Conservation (phyloP, 2,113 vertebrate species). For the Acrocephalus arundinaceus region DNA sequence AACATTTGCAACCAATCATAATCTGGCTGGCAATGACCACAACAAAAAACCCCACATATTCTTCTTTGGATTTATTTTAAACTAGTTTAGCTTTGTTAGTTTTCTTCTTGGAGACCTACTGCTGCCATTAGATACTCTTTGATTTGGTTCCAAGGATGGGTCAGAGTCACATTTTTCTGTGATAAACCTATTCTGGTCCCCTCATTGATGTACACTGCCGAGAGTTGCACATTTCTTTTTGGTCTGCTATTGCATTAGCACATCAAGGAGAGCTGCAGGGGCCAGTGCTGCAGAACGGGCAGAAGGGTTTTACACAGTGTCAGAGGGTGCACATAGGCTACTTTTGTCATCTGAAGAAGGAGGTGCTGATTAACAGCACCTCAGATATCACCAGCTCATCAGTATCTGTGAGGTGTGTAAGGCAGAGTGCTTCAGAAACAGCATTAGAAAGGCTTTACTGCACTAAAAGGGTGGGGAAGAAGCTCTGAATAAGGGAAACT, state of each 20-base stretch:
- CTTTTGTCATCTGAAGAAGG: background rate
- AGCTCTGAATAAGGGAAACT: background rate
- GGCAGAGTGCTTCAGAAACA: background rate
- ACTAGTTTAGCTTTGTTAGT: background rate
- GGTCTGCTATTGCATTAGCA: background rate
- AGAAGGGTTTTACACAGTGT: background rate
- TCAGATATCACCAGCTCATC: background rate
- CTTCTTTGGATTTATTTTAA: conserved; percentile 38
- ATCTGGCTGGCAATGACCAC: background rate
- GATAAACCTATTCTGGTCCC: conserved; percentile 22
- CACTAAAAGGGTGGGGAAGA: background rate
- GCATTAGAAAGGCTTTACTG: background rate
- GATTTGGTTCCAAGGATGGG: conserved; percentile 50
- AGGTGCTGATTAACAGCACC: background rate
- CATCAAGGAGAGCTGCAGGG: background rate
- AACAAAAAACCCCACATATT: background rate
- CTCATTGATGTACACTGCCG: background rate
- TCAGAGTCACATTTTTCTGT: conserved; percentile 27
- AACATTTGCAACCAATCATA: conserved; percentile 41
- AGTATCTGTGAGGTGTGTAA: background rate
- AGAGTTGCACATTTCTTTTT: background rate
- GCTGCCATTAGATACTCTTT: conserved; percentile 33
- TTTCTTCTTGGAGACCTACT: conserved; percentile 28
- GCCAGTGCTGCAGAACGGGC: background rate
- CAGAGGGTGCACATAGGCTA: background rate